A percentile compares a stretch with the other conserved stretches of the same genome.
Evolutionary conservation across 2,113 vertebrate genomes (phyloP).

Genomic region (Uria aalge): DNA sequence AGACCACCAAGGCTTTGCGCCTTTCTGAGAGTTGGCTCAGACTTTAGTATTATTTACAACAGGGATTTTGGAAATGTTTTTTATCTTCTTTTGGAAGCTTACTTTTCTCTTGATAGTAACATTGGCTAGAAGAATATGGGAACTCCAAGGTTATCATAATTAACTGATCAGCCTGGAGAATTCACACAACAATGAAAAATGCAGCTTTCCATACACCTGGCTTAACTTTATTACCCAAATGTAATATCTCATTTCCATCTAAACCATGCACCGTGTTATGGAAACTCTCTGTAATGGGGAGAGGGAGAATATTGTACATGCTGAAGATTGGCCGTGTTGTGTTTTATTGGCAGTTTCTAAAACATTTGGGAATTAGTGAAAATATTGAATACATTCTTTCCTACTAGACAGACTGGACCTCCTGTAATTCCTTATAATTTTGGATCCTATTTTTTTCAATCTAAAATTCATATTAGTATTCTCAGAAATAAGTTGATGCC

Average conservation of each 20-base stretch:
- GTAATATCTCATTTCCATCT: background rate
- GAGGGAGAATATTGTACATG: background rate
- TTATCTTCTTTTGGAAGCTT: slow-evolving; percentile 18
- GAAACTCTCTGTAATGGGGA: background rate
- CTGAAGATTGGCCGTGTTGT: background rate
- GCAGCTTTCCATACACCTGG: background rate
- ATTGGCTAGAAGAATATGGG: background rate
- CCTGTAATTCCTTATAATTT: background rate
- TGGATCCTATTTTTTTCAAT: background rate
- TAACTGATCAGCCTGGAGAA: background rate
- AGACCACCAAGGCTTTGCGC: slow-evolving; percentile 47
- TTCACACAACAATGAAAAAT: background rate
- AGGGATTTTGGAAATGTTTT: slow-evolving; percentile 7
- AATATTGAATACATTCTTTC: background rate
- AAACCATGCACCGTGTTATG: background rate
- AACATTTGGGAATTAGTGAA: background rate
- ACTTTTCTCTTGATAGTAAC: slow-evolving; percentile 15
- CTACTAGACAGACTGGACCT: background rate
- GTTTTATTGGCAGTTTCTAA: background rate
- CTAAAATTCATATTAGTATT: background rate
- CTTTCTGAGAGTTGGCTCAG: background rate
- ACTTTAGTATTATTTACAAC: background rate
- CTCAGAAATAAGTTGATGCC: background rate
- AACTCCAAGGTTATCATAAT: background rate
- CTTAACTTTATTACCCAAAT: background rate